Evolutionary conservation across 2,888 invertebrate species (phyloP).

Genomic region (Agapostemon virescens): DNA sequence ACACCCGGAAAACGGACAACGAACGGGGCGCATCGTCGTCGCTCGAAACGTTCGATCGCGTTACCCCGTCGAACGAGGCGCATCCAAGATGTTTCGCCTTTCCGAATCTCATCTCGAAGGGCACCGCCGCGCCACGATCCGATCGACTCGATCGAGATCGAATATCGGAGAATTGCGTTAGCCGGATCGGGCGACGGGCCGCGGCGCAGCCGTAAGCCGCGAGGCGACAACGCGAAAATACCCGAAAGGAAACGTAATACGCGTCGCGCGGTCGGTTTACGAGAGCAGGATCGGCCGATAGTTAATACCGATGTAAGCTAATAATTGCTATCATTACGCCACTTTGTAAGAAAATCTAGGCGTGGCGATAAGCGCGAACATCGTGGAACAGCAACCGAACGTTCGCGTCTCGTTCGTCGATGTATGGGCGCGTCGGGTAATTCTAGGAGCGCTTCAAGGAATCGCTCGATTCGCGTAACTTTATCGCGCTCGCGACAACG

Average conservation of each 20-base stretch:
- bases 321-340: constrained; percentile 66
- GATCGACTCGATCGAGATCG: background rate
- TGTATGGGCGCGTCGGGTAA: constrained; percentile 70
- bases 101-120: background rate
- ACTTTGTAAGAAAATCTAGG: constrained; percentile 63
- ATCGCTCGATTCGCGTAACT: constrained; percentile 48
- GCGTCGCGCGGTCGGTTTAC: background rate
- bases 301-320: constrained; percentile 48
- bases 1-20: background rate
- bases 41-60: background rate
- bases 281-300: constrained; percentile 31
- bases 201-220: background rate
- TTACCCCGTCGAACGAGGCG: no score
- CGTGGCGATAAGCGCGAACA: constrained; percentile 9
- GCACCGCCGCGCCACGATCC: background rate
- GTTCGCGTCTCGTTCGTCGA: constrained; percentile 9
- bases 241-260: constrained; percentile 30
- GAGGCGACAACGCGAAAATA: background rate
- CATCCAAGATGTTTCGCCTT: no score
- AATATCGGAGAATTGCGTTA: background rate
- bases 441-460: constrained; percentile 66
- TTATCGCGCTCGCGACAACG: constrained; percentile 3
- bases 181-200: background rate
- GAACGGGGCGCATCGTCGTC: background rate
- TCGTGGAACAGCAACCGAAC: constrained; percentile 4